These are phyloP conservation scores for Beaufortia kweichowensis DNA, from an alignment of 2,113 vertebrate genomes.

Conservation along the genomic window DNA sequence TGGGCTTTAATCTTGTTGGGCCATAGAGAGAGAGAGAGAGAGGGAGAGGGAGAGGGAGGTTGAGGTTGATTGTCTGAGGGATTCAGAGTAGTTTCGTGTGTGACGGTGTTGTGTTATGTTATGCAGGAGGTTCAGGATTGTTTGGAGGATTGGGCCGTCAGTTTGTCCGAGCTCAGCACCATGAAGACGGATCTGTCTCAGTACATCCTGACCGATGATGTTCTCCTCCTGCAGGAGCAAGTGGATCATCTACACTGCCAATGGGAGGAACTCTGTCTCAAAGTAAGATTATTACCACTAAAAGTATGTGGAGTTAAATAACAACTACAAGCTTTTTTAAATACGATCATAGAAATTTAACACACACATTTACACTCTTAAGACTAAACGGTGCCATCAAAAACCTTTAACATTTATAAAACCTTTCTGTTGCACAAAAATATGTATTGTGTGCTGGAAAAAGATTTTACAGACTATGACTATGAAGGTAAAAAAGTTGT, in stretches of 20 bases:
- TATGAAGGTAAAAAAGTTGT: no score
- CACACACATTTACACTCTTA: conserved; percentile 18
- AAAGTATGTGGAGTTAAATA: no score
- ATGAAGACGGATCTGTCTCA: conserved; percentile 81
- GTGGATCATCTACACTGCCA: conserved; percentile 81
- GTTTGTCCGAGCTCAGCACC: conserved; percentile 78
- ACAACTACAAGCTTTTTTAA: no score
- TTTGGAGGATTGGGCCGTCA: conserved; percentile 80
- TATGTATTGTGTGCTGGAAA: no score
- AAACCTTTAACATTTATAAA: no score
- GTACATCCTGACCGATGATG: conserved; percentile 80
- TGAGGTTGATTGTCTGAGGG: conserved; percentile 14
- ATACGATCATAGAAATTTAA: background rate
- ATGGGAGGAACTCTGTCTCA: conserved; percentile 78
- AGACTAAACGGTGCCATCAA: no score
- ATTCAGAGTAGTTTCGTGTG: conserved; percentile 28
- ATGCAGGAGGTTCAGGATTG: conserved; percentile 88
- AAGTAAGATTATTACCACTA: conserved; percentile 57
- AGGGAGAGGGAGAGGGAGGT: background rate
- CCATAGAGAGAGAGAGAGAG: conserved; percentile 31
- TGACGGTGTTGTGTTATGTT: conserved; percentile 67
- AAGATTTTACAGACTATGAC: no score
- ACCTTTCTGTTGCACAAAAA: no score
- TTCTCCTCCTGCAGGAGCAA: conserved; percentile 82
- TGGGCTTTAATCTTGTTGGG: conserved; percentile 71